Base-by-base conservation (phyloP, 2,888 invertebrate genomes). In the Phasia obesa region DNA sequence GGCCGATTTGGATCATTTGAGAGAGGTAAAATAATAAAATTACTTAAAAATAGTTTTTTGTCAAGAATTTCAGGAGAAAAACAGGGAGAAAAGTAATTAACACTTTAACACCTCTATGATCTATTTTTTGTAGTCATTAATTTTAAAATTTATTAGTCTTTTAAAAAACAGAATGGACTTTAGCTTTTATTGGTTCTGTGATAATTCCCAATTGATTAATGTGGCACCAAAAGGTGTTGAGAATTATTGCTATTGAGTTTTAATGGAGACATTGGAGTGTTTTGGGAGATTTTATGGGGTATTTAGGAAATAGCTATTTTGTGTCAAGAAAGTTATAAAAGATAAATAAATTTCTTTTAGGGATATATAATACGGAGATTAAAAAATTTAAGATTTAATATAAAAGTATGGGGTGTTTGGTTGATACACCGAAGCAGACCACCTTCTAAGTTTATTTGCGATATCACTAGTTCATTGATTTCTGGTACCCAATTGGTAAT, bases 1-100 rank as follows among this genome's bases (percentile, higher is more conserved):
- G 91, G 94, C 94, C 44, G 96, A 96, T 92, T 92, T 96, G 88
- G 95, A 95, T 89, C 95, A 96, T 91, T 92, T 95, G 80, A 92
- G 96, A 93, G 94, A 94, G 93, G 95, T 95, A 88, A 92, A 92
- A 23, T 62, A n/a, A n/a, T 15, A 42, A 42, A 15, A 13, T 42
- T 11, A 4, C 38, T 42, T 27, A 42, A 42, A 42, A 42, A 42
- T n/a, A 42, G 4, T n/a, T 4, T 42, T n/a, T 42, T 42, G 15
- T 42, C 15, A 42, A 15, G 15, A 42, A 42, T 42, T 42, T 42
- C 1, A 42, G 15, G 13, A n/a, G n/a, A n/a, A n/a, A n/a, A n/a
- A n/a, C n/a, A n/a, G n/a, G n/a, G n/a, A n/a, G 15, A 42, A 42
- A 42, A 42, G 15, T 15, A 42, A 42, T 42, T 42, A 42, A 4